Evolutionary conservation across 1,140 invertebrate species (phyloP).

Genomic region (Drosophila ambigua): DNA sequence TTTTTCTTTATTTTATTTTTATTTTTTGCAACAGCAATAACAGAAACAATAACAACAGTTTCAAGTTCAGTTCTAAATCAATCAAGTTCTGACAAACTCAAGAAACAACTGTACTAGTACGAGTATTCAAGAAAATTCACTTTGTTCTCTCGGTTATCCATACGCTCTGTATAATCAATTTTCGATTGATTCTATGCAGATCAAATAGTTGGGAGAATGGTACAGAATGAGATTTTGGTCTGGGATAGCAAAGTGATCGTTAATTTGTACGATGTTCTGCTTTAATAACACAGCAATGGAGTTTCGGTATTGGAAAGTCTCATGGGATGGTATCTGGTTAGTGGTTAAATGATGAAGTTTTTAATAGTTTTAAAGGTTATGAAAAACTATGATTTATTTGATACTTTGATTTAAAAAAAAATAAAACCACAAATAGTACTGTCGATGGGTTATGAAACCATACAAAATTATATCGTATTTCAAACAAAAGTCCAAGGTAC

Average conservation of each 20-base stretch:
- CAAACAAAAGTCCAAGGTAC: too few species aligned
- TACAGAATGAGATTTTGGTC: not conserved
- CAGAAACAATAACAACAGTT: slow-evolving; percentile 42
- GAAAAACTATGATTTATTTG: too few species aligned
- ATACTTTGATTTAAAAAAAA: too few species aligned
- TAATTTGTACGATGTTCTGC: too few species aligned
- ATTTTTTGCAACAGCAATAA: slow-evolving; percentile 34
- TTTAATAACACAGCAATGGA: too few species aligned
- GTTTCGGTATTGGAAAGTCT: too few species aligned
- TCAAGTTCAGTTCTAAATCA: slow-evolving; percentile 80
- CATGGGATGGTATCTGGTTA: too few species aligned
- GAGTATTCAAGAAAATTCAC: slow-evolving; percentile 35
- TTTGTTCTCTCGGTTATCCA: slow-evolving; percentile 9
- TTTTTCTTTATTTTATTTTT: slow-evolving; percentile 55
- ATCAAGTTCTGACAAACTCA: slow-evolving; percentile 65
- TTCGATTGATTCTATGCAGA: slow-evolving; percentile 46
- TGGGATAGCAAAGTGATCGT: not conserved
- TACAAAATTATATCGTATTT: too few species aligned
- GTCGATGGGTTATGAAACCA: too few species aligned
- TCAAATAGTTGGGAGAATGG: slow-evolving; percentile 18
- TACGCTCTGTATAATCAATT: slow-evolving; percentile 45
- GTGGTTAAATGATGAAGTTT: too few species aligned
- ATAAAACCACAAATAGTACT: too few species aligned
- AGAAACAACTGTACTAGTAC: slow-evolving; percentile 1
- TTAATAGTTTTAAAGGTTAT: too few species aligned